Conservation (phyloP, 2,888 invertebrate genomes). For the Agrochola circellaris region DNA sequence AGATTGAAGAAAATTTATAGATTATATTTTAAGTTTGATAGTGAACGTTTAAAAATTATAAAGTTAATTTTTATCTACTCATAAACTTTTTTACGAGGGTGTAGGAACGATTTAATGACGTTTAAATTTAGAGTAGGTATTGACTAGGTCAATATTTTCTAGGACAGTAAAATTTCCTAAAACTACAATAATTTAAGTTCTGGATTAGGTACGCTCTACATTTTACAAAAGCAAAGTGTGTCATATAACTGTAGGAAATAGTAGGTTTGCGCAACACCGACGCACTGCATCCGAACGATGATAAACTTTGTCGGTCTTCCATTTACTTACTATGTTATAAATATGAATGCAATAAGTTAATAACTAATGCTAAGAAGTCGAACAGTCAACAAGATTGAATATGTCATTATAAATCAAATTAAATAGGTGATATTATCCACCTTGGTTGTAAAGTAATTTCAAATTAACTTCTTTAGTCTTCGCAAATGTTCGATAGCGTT, state of each 20-base stretch:
- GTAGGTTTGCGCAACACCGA: constrained; percentile 87
- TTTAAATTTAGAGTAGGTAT: neutral
- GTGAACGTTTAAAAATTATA: neutral
- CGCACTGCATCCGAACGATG: constrained; percentile 87
- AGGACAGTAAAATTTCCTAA: neutral
- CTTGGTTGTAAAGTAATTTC: constrained; percentile 8
- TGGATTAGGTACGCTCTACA: constrained; percentile 33
- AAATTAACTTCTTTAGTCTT: constrained; percentile 17
- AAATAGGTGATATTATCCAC: neutral
- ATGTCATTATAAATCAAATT: neutral
- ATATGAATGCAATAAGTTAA: constrained; percentile 44
- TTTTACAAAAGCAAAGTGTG: constrained; percentile 45
- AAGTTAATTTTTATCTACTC: neutral
- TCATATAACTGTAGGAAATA: constrained; percentile 66
- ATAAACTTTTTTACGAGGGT: neutral
- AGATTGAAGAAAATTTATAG: too few relatives aligned
- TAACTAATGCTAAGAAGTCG: constrained; percentile 53
- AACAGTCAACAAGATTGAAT: constrained; percentile 9
- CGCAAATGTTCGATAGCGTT: constrained; percentile 67
- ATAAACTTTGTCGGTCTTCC: constrained; percentile 89
- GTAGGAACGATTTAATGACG: neutral
- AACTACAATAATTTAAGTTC: constrained; percentile 6
- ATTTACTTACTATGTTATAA: constrained; percentile 70
- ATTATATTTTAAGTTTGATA: neutral
- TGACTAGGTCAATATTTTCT: neutral